phyloP scores from a whole-genome alignment of 2,888 invertebrate genomes.

The Hypsopygia costalis region DNA sequence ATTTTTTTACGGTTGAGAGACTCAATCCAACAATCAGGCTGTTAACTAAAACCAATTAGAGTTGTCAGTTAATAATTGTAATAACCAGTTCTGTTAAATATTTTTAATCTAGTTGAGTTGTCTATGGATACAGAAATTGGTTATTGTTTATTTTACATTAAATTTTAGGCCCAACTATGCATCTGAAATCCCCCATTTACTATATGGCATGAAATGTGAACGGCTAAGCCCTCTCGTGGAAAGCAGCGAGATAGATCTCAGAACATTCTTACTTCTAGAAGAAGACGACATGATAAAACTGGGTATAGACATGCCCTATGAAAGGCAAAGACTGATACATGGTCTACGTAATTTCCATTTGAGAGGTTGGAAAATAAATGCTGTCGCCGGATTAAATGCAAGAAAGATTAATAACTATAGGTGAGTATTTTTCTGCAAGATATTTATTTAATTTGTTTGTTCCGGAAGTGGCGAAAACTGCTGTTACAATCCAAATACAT shows the following conservation, averaged over 20 bases:
- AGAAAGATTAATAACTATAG: slow-evolving; percentile 59
- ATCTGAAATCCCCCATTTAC: slow-evolving; percentile 75
- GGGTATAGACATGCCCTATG: slow-evolving; percentile 81
- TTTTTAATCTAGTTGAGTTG: too few relatives aligned
- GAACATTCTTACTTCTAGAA: slow-evolving; percentile 78
- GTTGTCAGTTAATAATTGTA: too few relatives aligned
- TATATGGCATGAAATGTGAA: slow-evolving; percentile 82
- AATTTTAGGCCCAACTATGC: slow-evolving; percentile 72
- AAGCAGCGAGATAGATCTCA: slow-evolving; percentile 71
- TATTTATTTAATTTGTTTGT: not conserved
- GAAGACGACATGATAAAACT: slow-evolving; percentile 78
- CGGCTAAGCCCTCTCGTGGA: slow-evolving; percentile 63
- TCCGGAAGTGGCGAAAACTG: too few relatives aligned
- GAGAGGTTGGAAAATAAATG: slow-evolving; percentile 73
- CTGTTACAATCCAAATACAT: too few relatives aligned
- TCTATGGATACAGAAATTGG: too few relatives aligned
- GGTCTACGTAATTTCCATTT: slow-evolving; percentile 81
- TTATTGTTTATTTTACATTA: too few relatives aligned
- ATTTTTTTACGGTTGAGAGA: too few relatives aligned
- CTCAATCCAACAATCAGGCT: too few relatives aligned
- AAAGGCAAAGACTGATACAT: slow-evolving; percentile 75
- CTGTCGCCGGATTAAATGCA: slow-evolving; percentile 64
- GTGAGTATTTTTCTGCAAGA: slow-evolving; percentile 36
- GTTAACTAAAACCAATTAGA: too few relatives aligned
- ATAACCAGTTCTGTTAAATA: too few relatives aligned